Evolutionary conservation across 2,888 invertebrate genomes (phyloP), one percentile per base, ranked within the genome.

Genomic region (Ernsta delagoae): DNA sequence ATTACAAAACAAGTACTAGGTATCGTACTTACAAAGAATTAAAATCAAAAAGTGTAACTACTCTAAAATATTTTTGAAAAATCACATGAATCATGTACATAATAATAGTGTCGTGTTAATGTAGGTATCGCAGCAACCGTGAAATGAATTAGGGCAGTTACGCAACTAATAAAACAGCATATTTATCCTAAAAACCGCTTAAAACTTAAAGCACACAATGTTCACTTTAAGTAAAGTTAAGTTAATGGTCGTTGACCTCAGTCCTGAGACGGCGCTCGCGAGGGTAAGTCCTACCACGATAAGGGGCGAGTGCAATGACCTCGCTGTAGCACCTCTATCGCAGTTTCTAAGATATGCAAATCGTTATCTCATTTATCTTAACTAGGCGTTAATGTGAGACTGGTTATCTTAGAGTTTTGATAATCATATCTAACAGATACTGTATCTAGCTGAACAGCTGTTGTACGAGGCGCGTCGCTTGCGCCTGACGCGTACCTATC

Each of bases 341-440:
- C 79, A 74, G 76, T 83, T 83, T 87, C 85, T 86, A 72, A 90
- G 89, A 91, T 90, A 92, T 89, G 92, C 90, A 88, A 90, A 90
- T 84, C 84, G 90, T 91, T 92, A 92, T 92, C 92, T 91, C 79
- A 77, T 88, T 90, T 92, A 92, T 92, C 91, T 92, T 87, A 92
- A 92, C 90, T 89, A 90, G 86, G 83, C 80, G 91, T 83, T 91
- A 91, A 92, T 91, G 86, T 88, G 87, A 82, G 85, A 81, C 78
- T 78, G 85, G 89, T 86, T 92, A 92, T 91, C 91, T 91, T 84
- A 85, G 81, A 83, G 83, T 83, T 83, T 80, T 85, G 91, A 90
- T 91, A 89, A 87, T 88, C 87, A 86, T 89, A 89, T 88, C 90
- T 88, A 81, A 79, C 82, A 87, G 89, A 89, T 90, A 90, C 83